Conservation (phyloP, 2,113 vertebrate genomes). For the Myodes glareolus region DNA sequence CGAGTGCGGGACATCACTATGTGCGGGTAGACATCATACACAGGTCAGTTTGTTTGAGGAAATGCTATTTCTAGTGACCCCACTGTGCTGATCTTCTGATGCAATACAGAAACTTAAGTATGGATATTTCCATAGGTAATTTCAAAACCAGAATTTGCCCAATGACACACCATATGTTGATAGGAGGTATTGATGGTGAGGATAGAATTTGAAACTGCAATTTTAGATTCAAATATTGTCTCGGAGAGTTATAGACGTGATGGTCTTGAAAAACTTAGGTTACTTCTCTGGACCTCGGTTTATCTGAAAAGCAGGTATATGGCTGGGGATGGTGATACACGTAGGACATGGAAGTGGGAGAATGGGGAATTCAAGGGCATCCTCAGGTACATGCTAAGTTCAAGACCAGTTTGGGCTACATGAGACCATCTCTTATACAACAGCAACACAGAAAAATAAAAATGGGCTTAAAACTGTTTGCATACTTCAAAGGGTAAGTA, state of each 20-base stretch:
- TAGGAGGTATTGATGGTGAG: not conserved
- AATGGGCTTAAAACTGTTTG: not conserved
- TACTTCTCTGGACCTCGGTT: not conserved
- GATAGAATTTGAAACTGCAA: not conserved
- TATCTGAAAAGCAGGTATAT: not conserved
- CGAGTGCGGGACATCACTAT: not conserved
- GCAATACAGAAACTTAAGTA: not conserved
- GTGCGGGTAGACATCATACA: not conserved
- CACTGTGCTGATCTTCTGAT: not conserved
- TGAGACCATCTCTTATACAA: not conserved
- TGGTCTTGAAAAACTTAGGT: not conserved
- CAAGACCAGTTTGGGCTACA: not conserved
- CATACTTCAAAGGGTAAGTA: not conserved
- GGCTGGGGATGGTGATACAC: too few species aligned
- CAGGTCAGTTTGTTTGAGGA: not conserved
- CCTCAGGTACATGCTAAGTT: not conserved
- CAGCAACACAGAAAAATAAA: not conserved
- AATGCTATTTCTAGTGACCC: not conserved
- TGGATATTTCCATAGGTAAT: not conserved
- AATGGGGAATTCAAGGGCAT: not conserved
- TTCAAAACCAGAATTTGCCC: not conserved
- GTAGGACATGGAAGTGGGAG: not conserved
- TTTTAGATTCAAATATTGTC: not conserved
- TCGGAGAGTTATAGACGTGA: not conserved
- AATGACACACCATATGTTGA: not conserved